A percentile compares a stretch with the other conserved stretches of the same genome.
Evolutionary conservation across 2,888 invertebrate species (phyloP).

Genomic region (Gerris lacustris): DNA sequence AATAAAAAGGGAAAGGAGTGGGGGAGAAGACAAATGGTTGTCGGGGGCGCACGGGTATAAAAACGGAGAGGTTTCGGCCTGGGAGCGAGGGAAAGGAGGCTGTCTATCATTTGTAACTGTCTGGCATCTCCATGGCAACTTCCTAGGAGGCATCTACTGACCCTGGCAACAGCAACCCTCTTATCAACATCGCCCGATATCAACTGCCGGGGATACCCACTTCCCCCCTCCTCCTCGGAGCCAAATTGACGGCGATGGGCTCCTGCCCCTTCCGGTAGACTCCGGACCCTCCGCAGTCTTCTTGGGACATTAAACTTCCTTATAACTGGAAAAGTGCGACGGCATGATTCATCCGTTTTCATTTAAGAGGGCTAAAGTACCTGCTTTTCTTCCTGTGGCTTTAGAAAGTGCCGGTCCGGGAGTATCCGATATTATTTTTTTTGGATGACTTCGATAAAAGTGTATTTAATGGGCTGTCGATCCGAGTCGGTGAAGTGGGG

Average conservation of each 20-base stretch:
- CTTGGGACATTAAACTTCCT: neutral
- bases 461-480: no score
- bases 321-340: neutral
- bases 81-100: neutral
- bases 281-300: neutral
- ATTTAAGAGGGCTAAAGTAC: neutral
- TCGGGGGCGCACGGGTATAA: neutral
- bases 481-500: no score
- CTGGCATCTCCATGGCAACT: neutral
- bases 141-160: neutral
- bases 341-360: slow-evolving; percentile 5
- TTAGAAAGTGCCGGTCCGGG: neutral
- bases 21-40: neutral
- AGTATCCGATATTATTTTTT: no score
- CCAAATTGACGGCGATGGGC: neutral
- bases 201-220: neutral
- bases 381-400: neutral
- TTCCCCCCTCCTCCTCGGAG: neutral
- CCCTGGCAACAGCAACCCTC: neutral
- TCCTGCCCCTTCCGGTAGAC: no score
- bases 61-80: neutral
- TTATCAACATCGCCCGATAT: slow-evolving; percentile 1
- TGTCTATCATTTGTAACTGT: slow-evolving; percentile 5
- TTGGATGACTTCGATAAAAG: no score
- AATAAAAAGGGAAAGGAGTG: neutral